Conservation (phyloP, 2,113 vertebrate genomes). For the Puffinus mauretanicus region DNA sequence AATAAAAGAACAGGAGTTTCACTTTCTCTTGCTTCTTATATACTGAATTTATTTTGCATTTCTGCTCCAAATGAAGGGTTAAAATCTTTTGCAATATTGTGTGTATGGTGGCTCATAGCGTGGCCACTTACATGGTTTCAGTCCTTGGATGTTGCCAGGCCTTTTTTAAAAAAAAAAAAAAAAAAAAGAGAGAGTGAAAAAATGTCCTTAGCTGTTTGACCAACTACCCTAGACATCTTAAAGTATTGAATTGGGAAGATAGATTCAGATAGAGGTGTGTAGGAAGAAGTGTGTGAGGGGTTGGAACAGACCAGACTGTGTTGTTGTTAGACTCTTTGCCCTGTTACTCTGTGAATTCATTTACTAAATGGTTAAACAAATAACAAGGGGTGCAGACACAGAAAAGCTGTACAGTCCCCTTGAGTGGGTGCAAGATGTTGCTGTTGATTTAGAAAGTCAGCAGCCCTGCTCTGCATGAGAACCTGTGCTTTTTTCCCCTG, state of each 20-base stretch:
- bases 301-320: neutral
- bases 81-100: neutral
- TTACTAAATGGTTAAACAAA: neutral
- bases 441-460: neutral
- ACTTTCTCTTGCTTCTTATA: neutral
- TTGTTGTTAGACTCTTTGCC: neutral
- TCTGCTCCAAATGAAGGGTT: neutral
- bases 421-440: neutral
- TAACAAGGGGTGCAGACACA: neutral
- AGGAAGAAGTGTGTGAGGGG: neutral
- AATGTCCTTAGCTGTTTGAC: neutral
- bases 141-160: neutral
- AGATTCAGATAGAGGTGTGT: neutral
- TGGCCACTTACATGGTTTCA: neutral
- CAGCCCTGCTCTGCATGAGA: conserved; percentile 56
- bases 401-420: neutral
- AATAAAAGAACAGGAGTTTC: neutral
- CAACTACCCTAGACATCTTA: neutral
- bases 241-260: neutral
- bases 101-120: neutral
- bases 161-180: neutral
- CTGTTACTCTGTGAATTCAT: neutral
- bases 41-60: neutral
- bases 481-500: conserved; percentile 25
- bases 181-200: no score